These are phyloP conservation scores for Chaenogobius annularis DNA, from an alignment of 2,113 vertebrate species.

Conservation along the genomic window DNA sequence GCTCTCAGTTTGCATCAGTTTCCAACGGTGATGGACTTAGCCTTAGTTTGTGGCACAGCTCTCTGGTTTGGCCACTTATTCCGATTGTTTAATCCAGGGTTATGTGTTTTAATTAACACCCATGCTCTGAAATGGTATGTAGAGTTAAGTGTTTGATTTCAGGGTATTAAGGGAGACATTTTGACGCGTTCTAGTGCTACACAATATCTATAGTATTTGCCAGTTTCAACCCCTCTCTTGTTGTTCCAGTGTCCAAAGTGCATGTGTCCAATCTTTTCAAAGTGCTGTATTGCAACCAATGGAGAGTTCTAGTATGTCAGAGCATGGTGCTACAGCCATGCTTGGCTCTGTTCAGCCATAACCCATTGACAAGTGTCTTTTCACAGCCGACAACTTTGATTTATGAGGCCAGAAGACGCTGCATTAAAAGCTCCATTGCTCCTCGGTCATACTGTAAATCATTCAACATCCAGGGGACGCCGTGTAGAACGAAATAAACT, in stretches of 20 bases:
- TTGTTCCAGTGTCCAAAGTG: constrained; percentile 10
- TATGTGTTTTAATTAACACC: not conserved
- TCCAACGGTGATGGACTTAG: too few species aligned
- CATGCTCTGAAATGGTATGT: not conserved
- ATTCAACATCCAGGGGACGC: constrained; percentile 36
- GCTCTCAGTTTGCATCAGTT: not conserved
- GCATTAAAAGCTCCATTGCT: constrained; percentile 39
- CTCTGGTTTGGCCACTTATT: not conserved
- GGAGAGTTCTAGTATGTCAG: constrained; percentile 33
- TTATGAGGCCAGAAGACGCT: constrained; percentile 8
- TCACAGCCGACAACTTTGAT: constrained; percentile 20
- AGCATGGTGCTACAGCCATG: constrained; percentile 42
- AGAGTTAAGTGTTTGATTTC: not conserved
- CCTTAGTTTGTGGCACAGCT: too few species aligned
- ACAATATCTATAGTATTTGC: not conserved
- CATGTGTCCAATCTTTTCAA: constrained; percentile 41
- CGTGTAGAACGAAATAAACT: constrained; percentile 17
- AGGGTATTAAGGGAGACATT: too few species aligned
- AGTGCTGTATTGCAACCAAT: constrained; percentile 8
- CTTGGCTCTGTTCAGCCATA: constrained; percentile 35
- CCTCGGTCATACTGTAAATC: constrained; percentile 29
- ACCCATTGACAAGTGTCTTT: constrained; percentile 35
- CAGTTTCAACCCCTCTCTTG: not conserved
- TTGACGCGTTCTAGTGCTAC: not conserved
- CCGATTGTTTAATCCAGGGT: too few species aligned